A percentile compares a stretch with the other conserved stretches of the same genome.
Evolutionary conservation across 2,797 vertebrate species (phyloP).

Genomic region (Babyrousa celebensis): DNA sequence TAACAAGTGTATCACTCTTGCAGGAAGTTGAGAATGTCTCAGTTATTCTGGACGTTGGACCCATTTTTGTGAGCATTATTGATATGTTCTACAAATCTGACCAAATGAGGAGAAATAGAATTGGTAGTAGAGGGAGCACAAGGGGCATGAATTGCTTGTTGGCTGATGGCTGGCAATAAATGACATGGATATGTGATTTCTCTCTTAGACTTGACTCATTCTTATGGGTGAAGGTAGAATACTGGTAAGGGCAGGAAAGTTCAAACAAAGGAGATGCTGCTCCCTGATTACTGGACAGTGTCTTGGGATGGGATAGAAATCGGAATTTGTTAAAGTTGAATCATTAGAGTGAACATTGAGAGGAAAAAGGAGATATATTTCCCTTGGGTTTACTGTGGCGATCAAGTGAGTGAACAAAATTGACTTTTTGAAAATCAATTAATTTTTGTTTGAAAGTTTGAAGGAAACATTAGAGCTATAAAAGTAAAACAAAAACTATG

Average conservation of each 20-base stretch:
- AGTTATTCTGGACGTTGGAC: neutral
- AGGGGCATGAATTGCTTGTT: neutral
- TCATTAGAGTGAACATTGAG: neutral
- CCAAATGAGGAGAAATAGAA: neutral
- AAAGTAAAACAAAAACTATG: constrained; percentile 12
- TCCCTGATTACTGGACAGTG: neutral
- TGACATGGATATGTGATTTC: neutral
- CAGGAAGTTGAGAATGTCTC: neutral
- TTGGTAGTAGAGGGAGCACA: neutral
- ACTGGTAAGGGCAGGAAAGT: neutral
- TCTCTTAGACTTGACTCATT: neutral
- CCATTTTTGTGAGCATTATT: neutral
- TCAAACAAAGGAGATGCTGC: neutral
- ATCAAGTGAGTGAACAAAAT: neutral
- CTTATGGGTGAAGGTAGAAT: neutral
- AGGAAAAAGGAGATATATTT: neutral
- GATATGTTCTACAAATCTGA: neutral
- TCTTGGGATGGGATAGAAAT: neutral
- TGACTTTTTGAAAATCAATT: neutral
- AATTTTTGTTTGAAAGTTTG: constrained; percentile 22
- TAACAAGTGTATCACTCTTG: neutral
- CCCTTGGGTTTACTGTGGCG: neutral
- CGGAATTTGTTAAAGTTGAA: neutral
- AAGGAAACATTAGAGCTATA: neutral
- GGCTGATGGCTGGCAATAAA: neutral